A percentile compares a stretch with the other conserved stretches of the same genome.
Conservation (phyloP, 2,888 invertebrate species). For the Globia sparganii region DNA sequence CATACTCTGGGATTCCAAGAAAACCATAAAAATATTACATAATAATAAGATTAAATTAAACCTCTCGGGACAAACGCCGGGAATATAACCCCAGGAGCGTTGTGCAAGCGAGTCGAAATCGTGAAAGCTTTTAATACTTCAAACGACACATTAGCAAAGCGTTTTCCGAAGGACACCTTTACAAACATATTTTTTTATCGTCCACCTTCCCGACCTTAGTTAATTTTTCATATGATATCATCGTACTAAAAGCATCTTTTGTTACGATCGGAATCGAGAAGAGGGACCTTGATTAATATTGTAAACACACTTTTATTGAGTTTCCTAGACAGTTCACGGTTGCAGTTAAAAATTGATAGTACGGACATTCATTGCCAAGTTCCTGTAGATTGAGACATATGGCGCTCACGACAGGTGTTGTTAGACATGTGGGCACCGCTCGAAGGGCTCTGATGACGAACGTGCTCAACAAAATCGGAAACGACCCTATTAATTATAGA, state of each 20-base stretch:
- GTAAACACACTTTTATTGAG: conserved; percentile 68
- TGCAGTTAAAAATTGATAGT: conserved; percentile 65
- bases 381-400: conserved; percentile 73
- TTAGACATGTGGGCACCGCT: conserved; percentile 82
- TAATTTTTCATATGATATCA: conserved; percentile 59
- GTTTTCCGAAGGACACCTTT: conserved; percentile 69
- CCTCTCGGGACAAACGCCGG: conserved; percentile 64
- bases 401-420: conserved; percentile 82
- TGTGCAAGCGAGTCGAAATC: conserved; percentile 77
- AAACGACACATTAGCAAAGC: conserved; percentile 75
- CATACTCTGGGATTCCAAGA: conserved; percentile 78
- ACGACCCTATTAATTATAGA: conserved; percentile 72
- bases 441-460: conserved; percentile 84
- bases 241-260: conserved; percentile 53
- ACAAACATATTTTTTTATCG: conserved; percentile 69
- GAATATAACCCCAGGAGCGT: conserved; percentile 73
- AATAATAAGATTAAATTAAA: conserved; percentile 77
- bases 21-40: conserved; percentile 84
- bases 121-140: conserved; percentile 80
- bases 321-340: conserved; percentile 81
- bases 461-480: conserved; percentile 62
- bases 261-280: conserved; percentile 49
- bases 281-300: conserved; percentile 55
- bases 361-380: conserved; percentile 63
- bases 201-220: conserved; percentile 65